Conservation (phyloP, 64 coral and sea anemone genomes). For the Pocillopora verrucosa region DNA sequence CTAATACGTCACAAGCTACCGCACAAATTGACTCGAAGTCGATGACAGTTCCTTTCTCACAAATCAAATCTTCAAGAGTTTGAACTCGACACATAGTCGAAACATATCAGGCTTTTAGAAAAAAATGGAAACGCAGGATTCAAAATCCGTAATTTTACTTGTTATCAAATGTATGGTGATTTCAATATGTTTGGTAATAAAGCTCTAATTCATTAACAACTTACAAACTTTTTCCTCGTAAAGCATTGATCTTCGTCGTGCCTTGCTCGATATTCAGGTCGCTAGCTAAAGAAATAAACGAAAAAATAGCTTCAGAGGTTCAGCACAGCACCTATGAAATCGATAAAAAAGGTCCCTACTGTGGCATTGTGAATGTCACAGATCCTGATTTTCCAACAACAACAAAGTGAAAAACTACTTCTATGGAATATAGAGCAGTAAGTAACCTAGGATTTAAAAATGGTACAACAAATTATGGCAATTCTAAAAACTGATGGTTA, state of each 20-base stretch:
- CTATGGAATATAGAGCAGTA: too few species aligned
- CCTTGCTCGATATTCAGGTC: not conserved
- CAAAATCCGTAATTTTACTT: not conserved
- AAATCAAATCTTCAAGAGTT: conserved; percentile 59
- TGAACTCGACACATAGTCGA: conserved; percentile 55
- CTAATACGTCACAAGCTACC: conserved; percentile 54
- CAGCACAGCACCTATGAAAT: too few species aligned
- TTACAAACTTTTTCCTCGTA: conserved; percentile 4
- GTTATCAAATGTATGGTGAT: too few species aligned
- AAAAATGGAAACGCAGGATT: not conserved
- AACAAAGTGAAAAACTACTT: too few species aligned
- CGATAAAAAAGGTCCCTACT: too few species aligned
- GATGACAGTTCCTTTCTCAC: conserved; percentile 22
- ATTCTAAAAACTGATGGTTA: too few species aligned
- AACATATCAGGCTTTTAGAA: conserved; percentile 30
- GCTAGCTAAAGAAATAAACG: not conserved
- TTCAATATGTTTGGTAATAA: not conserved
- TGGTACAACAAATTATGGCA: too few species aligned
- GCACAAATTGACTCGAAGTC: conserved; percentile 16
- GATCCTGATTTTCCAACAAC: too few species aligned
- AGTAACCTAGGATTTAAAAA: not conserved
- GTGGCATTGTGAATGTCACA: too few species aligned
- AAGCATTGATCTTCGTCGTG: not conserved
- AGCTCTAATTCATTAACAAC: not conserved
- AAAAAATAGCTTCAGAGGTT: not conserved